Evolutionary conservation across 1,140 invertebrate genomes (phyloP), one percentile per base, ranked within the genome.

Genomic region (Drosophila suzukii): DNA sequence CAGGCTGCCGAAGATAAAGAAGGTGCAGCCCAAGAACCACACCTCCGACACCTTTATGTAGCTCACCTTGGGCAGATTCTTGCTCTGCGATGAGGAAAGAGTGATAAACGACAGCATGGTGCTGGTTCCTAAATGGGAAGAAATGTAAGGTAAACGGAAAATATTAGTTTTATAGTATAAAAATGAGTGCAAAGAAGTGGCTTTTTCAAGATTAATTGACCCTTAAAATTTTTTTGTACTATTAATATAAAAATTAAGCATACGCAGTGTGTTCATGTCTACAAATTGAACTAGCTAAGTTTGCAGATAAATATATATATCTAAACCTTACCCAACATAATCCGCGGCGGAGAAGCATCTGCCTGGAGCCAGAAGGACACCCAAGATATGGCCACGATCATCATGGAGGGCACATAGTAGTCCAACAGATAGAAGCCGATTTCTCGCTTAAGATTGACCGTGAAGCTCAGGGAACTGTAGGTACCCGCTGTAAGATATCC

Each of bases 71-170:
- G 97, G 97, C 46, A 98, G 92, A 5, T 95, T 96, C 91, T 97
- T 97, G 57, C 88, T 92, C 41, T 96, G 95, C 56, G 96, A 96
- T 0, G 96, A 96, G 34, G 96, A 97, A 32, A 97, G 93, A 1
- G 97, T 98, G 78, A 97, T 97, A 70, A 98, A 97, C n/a, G 97
- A 96, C 60, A 98, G 93, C 94, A 98, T 97, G 10, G 96, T 97
- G 71, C 96, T 96, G 30, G 96, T 97, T 34, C 96, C 90, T 91
- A 15, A n/a, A 0, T 1, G 3, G 12, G 0, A 6, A 67, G n/a
- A 61, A 5, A n/a, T 12, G 4, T n/a, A n/a, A n/a, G n/a, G n/a
- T n/a, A n/a, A n/a, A n/a, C n/a, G n/a, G n/a, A n/a, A n/a, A n/a
- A n/a, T n/a, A n/a, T n/a, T n/a, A 39, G 1, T 27, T 27, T 4